Base-by-base conservation (phyloP, 2,797 vertebrate species). In the Salarias fasciatus region DNA sequence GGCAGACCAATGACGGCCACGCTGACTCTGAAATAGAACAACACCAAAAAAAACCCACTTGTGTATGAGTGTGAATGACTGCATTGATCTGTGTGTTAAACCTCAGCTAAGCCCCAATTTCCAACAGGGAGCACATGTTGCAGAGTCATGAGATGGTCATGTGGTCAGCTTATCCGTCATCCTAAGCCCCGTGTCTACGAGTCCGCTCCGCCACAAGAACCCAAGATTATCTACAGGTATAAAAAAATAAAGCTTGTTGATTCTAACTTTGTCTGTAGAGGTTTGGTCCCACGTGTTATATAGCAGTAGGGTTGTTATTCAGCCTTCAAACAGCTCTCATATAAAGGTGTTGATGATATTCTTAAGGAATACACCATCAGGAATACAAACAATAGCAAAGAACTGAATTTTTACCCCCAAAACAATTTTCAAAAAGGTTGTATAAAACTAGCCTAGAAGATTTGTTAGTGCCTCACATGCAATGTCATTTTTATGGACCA, bases 401-500 rank as follows among this genome's bases (percentile, higher is more conserved):
- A 72, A 76, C 48, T 31, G 6, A 48, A 60, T 63, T 62, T 6
- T 69, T 73, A 58, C 68, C 71, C 46, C 67, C 62, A 72, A 81
- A 81, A 79, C 70, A 53, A 82, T 72, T 46, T 75, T 72, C 43
- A 69, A 80, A 87, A 75, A 72, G 44, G 66, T 79, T 73, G 53
- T 84, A 87, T 28, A 89, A 88, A 90, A 89, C 69, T 82, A 80
- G 68, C 75, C 68, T 72, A 59, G 75, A 77, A 80, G 63, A 77
- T 80, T 56, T 76, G 70, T 85, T 83, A 55, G 83, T 89, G 80
- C 76, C 72, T 87, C 50, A 63, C 90, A 90, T 90, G 89, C 91
- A 75, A 52, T 80, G 73, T 64, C 28, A 72, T 75, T 84, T 75
- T 72, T 79, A 79, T 82, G 73, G 71, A 69, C 69, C 88, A 87